These are phyloP conservation scores for Pogonognathellus flavescens DNA, from an alignment of 1,140 invertebrate species.

Conservation along the genomic window DNA sequence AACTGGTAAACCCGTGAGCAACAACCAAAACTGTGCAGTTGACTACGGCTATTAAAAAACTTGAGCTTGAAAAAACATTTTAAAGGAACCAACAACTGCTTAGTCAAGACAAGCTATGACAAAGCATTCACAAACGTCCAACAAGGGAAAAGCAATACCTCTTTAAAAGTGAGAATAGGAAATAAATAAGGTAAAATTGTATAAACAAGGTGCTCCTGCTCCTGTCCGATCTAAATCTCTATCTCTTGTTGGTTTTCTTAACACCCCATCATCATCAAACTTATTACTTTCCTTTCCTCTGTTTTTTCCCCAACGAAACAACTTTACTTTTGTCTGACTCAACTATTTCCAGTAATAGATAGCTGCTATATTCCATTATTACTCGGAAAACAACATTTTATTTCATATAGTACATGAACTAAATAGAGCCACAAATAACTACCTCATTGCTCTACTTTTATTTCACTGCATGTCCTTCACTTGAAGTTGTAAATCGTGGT, in stretches of 20 bases:
- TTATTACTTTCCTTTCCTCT: slow-evolving; percentile 39
- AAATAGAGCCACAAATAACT: background rate
- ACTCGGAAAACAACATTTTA: slow-evolving; percentile 25
- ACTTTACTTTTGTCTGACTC: slow-evolving; percentile 17
- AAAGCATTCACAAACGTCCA: background rate
- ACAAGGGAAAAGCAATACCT: background rate
- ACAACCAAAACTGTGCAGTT: too few relatives aligned
- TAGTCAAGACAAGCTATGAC: too few relatives aligned
- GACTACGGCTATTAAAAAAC: too few relatives aligned
- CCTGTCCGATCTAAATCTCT: slow-evolving; percentile 48
- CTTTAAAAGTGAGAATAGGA: background rate
- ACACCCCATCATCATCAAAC: slow-evolving; percentile 54
- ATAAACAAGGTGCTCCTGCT: slow-evolving; percentile 39
- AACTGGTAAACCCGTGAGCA: too few relatives aligned
- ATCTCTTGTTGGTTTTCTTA: slow-evolving; percentile 58
- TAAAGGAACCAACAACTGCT: too few relatives aligned
- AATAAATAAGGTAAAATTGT: slow-evolving; percentile 17
- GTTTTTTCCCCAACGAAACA: background rate
- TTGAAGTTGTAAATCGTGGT: too few relatives aligned
- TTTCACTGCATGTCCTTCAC: too few relatives aligned
- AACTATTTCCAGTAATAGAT: background rate
- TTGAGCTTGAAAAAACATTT: too few relatives aligned
- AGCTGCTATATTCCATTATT: slow-evolving; percentile 1
- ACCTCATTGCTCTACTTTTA: too few relatives aligned
- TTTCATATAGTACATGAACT: slow-evolving; percentile 32